Conservation (phyloP, 2,113 vertebrate genomes). For the Hypanus sabinus region DNA sequence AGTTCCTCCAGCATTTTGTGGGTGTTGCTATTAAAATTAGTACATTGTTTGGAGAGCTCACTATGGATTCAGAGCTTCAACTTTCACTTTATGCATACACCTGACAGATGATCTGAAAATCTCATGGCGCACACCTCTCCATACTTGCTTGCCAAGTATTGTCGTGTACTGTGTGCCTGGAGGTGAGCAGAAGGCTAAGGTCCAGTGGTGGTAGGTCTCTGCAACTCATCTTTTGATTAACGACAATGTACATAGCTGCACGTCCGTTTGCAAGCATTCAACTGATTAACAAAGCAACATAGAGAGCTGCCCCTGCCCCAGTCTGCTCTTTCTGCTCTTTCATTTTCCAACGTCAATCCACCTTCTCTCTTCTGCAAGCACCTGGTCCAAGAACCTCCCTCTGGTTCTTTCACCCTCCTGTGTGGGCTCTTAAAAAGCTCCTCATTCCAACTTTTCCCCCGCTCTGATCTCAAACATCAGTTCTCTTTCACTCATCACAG, state of each 20-base stretch:
- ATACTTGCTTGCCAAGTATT: not conserved
- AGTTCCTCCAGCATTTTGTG: too few species aligned
- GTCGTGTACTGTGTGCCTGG: not conserved
- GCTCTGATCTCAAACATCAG: too few species aligned
- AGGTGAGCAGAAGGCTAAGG: not conserved
- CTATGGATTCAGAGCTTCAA: not conserved
- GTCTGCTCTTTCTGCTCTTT: too few species aligned
- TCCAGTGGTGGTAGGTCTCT: not conserved
- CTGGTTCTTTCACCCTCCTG: too few species aligned
- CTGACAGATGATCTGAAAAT: not conserved
- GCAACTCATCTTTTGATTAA: too few species aligned
- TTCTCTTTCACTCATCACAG: too few species aligned
- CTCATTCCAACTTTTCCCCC: too few species aligned
- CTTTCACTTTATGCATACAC: not conserved
- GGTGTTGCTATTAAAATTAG: not conserved
- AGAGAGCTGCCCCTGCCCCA: not conserved
- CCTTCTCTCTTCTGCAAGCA: too few species aligned
- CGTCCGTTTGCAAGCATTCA: not conserved
- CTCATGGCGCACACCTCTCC: not conserved
- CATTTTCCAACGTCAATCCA: too few species aligned
- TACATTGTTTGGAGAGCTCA: not conserved
- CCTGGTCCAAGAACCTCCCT: too few species aligned
- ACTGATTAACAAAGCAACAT: not conserved
- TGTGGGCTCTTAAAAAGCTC: too few species aligned
- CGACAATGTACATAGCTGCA: too few species aligned